Evolutionary conservation across 2,113 vertebrate species (phyloP).

Genomic region (Emydura subglobosa): DNA sequence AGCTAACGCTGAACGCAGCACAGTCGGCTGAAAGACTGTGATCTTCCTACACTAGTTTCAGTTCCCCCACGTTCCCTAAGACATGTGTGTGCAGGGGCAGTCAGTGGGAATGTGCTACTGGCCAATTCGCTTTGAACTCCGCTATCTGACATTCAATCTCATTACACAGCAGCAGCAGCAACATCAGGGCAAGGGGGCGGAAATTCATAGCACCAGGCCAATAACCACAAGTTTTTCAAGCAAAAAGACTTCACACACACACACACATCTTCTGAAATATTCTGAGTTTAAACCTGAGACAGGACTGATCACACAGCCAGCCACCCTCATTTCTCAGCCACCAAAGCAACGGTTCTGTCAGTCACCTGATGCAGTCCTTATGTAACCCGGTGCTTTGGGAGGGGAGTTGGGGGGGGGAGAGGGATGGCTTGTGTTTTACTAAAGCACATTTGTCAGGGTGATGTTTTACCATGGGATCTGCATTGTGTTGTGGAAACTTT

Average conservation of each 20-base stretch:
- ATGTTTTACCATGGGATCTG: background rate
- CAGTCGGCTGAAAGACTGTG: background rate
- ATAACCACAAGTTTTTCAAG: slow-evolving; percentile 63
- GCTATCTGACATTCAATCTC: slow-evolving; percentile 31
- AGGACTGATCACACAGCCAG: slow-evolving; percentile 32
- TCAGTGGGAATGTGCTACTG: background rate
- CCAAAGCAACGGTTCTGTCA: slow-evolving; percentile 53
- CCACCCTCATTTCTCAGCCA: slow-evolving; percentile 37
- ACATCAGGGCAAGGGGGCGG: slow-evolving; percentile 56
- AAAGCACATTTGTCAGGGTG: background rate
- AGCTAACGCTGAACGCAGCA: background rate
- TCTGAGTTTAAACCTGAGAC: slow-evolving; percentile 6
- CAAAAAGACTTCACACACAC: background rate
- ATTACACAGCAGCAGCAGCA: slow-evolving; percentile 58
- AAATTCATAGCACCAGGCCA: slow-evolving; percentile 62
- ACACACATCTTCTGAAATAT: slow-evolving; percentile 15
- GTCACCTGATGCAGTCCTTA: slow-evolving; percentile 54
- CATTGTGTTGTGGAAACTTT: slow-evolving; percentile 16
- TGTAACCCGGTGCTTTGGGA: slow-evolving; percentile 10
- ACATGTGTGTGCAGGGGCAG: background rate
- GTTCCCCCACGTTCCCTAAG: slow-evolving; percentile 32
- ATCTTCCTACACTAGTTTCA: background rate
- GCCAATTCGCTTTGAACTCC: slow-evolving; percentile 30
- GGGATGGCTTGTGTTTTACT: background rate
- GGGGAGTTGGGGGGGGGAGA: background rate